phyloP scores from a whole-genome alignment of 2,113 vertebrate genomes.

The Sturnus vulgaris region DNA sequence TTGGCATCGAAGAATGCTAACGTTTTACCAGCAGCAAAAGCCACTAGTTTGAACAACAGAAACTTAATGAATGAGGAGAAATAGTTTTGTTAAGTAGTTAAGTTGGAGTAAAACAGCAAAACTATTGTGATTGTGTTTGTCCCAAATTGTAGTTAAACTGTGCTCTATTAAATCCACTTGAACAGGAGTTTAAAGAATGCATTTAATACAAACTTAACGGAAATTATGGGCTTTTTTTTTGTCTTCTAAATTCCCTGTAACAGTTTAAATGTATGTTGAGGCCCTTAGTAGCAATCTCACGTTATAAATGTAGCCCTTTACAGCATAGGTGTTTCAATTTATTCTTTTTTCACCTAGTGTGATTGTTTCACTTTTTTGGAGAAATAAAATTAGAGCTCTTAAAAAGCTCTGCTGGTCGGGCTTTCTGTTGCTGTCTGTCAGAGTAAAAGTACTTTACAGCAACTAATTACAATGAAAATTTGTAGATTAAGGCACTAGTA shows the following conservation, averaged over 20 bases:
- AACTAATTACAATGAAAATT: not conserved
- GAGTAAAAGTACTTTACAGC: not conserved
- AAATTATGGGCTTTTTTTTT: not conserved
- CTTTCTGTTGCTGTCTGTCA: not conserved
- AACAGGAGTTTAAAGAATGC: not conserved
- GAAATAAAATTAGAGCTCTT: not conserved
- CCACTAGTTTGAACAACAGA: not conserved
- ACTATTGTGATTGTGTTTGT: not conserved
- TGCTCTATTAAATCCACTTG: not conserved
- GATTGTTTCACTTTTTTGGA: not conserved
- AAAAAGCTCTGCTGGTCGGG: not conserved
- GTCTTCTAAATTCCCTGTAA: not conserved
- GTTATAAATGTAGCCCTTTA: not conserved
- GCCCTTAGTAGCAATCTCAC: not conserved
- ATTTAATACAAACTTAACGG: not conserved
- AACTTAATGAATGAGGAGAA: not conserved
- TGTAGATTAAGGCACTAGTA: not conserved
- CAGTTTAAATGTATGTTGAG: not conserved
- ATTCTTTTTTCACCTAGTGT: not conserved
- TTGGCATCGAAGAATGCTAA: not conserved
- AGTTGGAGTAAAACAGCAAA: not conserved
- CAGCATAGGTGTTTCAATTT: accelerated
- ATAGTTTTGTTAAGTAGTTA: not conserved
- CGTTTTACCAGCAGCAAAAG: not conserved
- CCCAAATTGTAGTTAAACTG: not conserved